Evolutionary conservation across 2,113 vertebrate genomes (phyloP), one percentile per base, ranked within the genome.

Genomic region (Entelurus aequoreus): DNA sequence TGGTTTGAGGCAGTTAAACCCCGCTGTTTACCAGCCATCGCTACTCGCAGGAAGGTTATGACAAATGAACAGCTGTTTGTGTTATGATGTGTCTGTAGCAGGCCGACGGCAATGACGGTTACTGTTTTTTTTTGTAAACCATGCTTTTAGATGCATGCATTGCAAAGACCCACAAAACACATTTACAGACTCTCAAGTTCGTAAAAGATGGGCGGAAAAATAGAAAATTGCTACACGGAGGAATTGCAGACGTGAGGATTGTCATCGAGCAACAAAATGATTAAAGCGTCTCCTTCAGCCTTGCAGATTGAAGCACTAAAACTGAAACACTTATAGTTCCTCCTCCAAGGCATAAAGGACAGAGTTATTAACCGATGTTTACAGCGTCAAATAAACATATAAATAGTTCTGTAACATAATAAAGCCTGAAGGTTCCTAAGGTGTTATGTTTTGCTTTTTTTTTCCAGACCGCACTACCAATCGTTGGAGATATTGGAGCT

Each of bases 381-480:
- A 16, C 47, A 59, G n/a, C 50, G 59, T 13, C 15, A 64, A 70
- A 66, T n/a, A 66, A 66, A 72, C 51, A 57, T 44, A 5, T 46
- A 6, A 44, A 44, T 57, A 44, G n/a, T 19, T 44, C 13, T 57
- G 16, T 44, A 44, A 44, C 44, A 57, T 19, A 57, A 44, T 44
- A 44, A 38, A 21, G 38, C 38, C 40, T 57, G 46, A 56, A 15
- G 51, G 13, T 57, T 44, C 16, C 1, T 38, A 21, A 54, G 9
- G 60, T 16, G 46, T 28, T 21, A 52, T 60, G 8, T 55, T 60
- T 60, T 60, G 67, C 10, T 10, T n/a, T n/a, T 8, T 48, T 54
- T 60, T 48, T 67, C 37, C 77, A 99, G 97, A 90, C 94, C 72
- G 95, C 97, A 55, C 89, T 99, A 78, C 97, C 97, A 50, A 94